These are phyloP conservation scores for Propithecus perrieri DNA, from an alignment of 2,797 vertebrate genomes.

Conservation along the genomic window DNA sequence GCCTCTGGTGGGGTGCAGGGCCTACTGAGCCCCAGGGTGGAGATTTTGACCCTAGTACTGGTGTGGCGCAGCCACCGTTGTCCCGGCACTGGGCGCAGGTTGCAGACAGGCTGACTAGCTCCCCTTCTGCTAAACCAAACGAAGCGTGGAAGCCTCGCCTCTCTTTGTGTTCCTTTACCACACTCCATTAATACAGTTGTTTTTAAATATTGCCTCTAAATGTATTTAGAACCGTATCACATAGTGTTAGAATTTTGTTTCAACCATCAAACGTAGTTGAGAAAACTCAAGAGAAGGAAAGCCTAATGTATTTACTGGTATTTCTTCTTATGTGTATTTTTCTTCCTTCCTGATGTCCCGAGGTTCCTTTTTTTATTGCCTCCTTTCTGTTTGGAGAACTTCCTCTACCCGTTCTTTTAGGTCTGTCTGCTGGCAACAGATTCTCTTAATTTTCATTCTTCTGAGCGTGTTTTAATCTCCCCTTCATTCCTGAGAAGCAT, in stretches of 20 bases:
- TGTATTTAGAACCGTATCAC: background rate
- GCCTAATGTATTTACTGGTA: fast-evolving
- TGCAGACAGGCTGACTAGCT: background rate
- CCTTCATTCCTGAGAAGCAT: background rate
- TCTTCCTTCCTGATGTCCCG: background rate
- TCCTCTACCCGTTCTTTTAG: background rate
- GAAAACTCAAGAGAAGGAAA: background rate
- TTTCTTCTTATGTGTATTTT: background rate
- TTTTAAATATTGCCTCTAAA: background rate
- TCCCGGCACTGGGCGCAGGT: background rate
- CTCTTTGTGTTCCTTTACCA: background rate
- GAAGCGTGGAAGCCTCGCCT: background rate
- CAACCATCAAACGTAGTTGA: background rate
- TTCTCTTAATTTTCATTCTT: background rate
- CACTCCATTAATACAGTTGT: background rate
- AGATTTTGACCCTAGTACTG: background rate
- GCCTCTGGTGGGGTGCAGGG: background rate
- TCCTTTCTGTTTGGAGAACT: background rate
- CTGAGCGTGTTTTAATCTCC: background rate
- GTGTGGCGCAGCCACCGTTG: too few relatives aligned
- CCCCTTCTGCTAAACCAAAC: background rate
- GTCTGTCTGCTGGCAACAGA: background rate
- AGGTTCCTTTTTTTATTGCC: background rate
- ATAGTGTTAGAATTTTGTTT: background rate
- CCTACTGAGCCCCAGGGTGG: background rate